Conservation (phyloP, 2,797 vertebrate genomes). For the Podarcis siculus region DNA sequence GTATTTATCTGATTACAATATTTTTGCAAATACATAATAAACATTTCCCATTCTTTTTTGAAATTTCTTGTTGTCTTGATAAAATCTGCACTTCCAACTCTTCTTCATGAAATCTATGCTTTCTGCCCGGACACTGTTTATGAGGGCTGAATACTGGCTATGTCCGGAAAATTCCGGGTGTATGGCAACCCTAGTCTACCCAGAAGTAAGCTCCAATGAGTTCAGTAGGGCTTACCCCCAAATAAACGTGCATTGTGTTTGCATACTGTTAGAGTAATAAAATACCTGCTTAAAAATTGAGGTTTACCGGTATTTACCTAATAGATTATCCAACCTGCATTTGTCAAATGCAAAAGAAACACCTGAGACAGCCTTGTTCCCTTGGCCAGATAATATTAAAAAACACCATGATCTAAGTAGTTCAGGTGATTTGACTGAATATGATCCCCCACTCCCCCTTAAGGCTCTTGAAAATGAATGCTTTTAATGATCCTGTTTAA, state of each 20-base stretch:
- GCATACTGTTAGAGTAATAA: neutral
- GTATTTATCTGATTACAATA: too few species aligned
- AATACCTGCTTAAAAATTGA: neutral
- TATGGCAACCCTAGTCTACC: too few species aligned
- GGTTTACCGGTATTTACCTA: neutral
- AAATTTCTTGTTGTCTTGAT: too few species aligned
- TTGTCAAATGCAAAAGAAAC: neutral
- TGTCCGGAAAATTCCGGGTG: too few species aligned
- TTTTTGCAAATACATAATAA: too few species aligned
- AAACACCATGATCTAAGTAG: neutral
- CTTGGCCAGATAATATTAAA: neutral
- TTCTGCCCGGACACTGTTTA: too few species aligned
- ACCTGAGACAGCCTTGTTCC: neutral
- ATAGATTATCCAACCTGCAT: neutral
- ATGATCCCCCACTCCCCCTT: too few species aligned
- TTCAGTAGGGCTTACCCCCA: neutral
- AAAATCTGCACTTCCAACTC: too few species aligned
- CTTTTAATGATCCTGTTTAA: neutral
- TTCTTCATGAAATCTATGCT: too few species aligned
- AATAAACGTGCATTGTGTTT: neutral
- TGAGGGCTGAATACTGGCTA: too few species aligned
- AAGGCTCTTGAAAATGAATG: neutral
- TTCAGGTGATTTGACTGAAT: neutral
- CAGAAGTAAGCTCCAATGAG: neutral
- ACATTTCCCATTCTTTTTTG: too few species aligned